Base-by-base conservation (phyloP, 2,888 invertebrate species). In the Scaptomyza cyrtandrae region DNA sequence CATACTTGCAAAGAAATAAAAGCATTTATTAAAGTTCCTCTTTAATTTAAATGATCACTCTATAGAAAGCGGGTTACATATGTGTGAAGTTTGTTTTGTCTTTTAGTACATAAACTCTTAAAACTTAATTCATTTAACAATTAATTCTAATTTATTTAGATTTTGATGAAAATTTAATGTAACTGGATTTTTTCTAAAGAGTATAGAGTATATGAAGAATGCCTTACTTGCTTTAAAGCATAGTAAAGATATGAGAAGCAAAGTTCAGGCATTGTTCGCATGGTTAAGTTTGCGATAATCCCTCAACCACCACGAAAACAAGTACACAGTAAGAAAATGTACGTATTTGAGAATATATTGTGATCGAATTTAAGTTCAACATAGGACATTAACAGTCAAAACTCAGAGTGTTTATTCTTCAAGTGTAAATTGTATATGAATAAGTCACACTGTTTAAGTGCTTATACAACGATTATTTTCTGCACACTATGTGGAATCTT, bases 271-370 rank as follows among this genome's bases (percentile, higher is more conserved):
- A 16, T 14, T 43, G 48, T 7, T 10, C 58, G 62, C 44, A 55
- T 70, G 75, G 53, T 41, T 44, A 29, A 52, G 10, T 44, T 58
- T 44, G 56, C n/a, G 72, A 73, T 73, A 73, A 72, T 62, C 11
- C 3, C 6, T 31, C 50, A 35, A 52, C 16, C 7, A 29, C 6
- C 16, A 33, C 46, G 46, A 24, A 46, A 24, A 41, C 55, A 39
- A 27, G 9, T 55, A 29, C 60, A 61, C 52, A 14, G 43, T 10
- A 48, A 14, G 11, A 49, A 55, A 44, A 24, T 19, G 2, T 16
- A 9, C 3, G n/a, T 16, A 43, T 6, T 13, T 9, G 1, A 48
- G 39, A 14, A 27, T 48, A 49, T n/a, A 13, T 29, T 13, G 14
- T 9, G 4, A n/a, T 16, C n/a, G 27, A 31, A 49, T 11, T 11